These are phyloP conservation scores for Synanthedon andrenaeformis DNA, from an alignment of 2,888 invertebrate species.

Conservation along the genomic window DNA sequence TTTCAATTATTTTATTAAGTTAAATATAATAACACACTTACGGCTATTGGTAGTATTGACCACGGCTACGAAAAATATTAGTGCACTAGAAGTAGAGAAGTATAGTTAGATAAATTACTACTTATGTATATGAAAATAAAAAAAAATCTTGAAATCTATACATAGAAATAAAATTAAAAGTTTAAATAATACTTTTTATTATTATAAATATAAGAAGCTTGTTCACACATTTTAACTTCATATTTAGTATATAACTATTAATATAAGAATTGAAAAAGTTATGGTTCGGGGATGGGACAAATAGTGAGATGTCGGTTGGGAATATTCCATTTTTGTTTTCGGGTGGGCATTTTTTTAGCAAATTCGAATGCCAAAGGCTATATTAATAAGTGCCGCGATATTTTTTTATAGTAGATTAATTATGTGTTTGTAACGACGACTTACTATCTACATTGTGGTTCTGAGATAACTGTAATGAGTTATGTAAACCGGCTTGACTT, in stretches of 20 bases:
- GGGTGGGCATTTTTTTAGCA: slow-evolving; percentile 17
- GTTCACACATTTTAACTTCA: slow-evolving; percentile 70
- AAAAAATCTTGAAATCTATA: slow-evolving; percentile 66
- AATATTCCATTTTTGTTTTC: slow-evolving; percentile 22
- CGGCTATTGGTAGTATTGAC: slow-evolving; percentile 47
- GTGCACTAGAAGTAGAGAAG: slow-evolving; percentile 59
- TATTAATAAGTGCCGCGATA: slow-evolving; percentile 20
- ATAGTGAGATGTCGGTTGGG: slow-evolving; percentile 40
- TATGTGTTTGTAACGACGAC: too few relatives aligned
- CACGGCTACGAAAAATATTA: slow-evolving; percentile 56
- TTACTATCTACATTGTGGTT: too few relatives aligned
- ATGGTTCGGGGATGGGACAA: slow-evolving; percentile 35
- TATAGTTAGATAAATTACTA: slow-evolving; percentile 63
- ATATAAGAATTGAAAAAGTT: slow-evolving; percentile 41
- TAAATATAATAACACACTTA: slow-evolving; percentile 36
- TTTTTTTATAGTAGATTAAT: slow-evolving; percentile 3
- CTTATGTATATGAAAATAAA: slow-evolving; percentile 44
- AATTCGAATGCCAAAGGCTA: slow-evolving; percentile 49
- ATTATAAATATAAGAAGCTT: slow-evolving; percentile 63
- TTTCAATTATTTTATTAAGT: too few relatives aligned
- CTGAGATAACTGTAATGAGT: too few relatives aligned
- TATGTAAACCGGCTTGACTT: too few relatives aligned
- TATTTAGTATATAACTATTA: slow-evolving; percentile 59
- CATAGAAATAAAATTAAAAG: slow-evolving; percentile 67
- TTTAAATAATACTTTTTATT: slow-evolving; percentile 69